Evolutionary conservation across 2,888 invertebrate genomes (phyloP).

Genomic region (Troides oblongomaculatus): DNA sequence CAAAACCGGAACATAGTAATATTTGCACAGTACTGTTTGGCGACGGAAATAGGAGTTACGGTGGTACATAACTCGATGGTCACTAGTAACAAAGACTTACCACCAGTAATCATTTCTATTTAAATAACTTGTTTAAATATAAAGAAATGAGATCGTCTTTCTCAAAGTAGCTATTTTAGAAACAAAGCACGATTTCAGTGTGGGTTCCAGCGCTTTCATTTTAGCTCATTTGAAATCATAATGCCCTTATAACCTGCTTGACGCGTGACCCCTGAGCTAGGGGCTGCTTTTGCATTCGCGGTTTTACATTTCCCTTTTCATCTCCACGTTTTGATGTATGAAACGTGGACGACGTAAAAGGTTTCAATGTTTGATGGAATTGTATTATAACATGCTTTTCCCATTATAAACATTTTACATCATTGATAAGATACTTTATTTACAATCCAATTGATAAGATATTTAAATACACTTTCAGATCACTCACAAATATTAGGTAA

Average conservation of each 20-base stretch:
- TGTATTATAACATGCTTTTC: not conserved
- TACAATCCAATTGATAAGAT: not conserved
- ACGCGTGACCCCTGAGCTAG: conserved; percentile 17
- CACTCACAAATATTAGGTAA: too few relatives aligned
- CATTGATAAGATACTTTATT: not conserved
- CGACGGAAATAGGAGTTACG: too few relatives aligned
- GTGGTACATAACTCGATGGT: too few relatives aligned
- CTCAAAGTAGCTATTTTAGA: not conserved
- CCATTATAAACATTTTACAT: not conserved
- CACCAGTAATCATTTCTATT: not conserved
- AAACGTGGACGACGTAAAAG: not conserved
- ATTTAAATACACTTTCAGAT: not conserved
- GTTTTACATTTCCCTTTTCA: not conserved
- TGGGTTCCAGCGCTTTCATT: conserved; percentile 9
- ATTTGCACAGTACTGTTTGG: too few relatives aligned
- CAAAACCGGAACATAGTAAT: too few relatives aligned
- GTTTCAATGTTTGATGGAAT: not conserved
- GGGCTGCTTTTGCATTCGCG: conserved; percentile 5
- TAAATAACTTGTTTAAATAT: not conserved
- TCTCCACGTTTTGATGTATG: not conserved
- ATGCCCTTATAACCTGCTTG: conserved; percentile 18
- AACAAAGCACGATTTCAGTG: conserved; percentile 9
- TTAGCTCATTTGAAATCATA: conserved; percentile 26
- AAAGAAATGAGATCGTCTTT: not conserved
- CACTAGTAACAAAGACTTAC: too few relatives aligned